A percentile compares a stretch with the other conserved stretches of the same genome.
phyloP scores from a whole-genome alignment of 2,888 invertebrate genomes.

The Leistus spinibarbis region DNA sequence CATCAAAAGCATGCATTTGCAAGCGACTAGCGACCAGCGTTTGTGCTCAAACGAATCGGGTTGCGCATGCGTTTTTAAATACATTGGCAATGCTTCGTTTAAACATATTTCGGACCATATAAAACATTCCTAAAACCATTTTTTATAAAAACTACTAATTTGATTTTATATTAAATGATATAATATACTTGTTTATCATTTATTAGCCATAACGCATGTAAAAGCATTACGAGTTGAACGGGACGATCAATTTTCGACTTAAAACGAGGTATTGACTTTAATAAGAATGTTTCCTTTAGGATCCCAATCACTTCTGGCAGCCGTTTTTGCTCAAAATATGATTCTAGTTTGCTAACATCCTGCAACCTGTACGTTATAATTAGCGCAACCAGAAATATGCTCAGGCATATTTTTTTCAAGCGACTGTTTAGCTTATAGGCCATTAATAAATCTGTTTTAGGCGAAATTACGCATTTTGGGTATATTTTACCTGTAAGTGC shows the following conservation, averaged over 20 bases:
- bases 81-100: slow-evolving; percentile 73
- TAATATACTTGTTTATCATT: slow-evolving; percentile 14
- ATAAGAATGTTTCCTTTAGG: slow-evolving; percentile 70
- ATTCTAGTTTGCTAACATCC: slow-evolving; percentile 68
- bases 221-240: slow-evolving; percentile 56
- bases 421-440: too few relatives aligned
- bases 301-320: slow-evolving; percentile 71
- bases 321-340: slow-evolving; percentile 67
- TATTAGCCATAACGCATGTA: slow-evolving; percentile 59
- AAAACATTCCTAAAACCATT: slow-evolving; percentile 69
- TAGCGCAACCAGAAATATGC: too few relatives aligned
- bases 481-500: too few relatives aligned
- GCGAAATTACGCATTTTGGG: too few relatives aligned
- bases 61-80: slow-evolving; percentile 60
- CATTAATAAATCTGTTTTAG: too few relatives aligned
- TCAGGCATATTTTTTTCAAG: too few relatives aligned
- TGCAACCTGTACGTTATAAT: slow-evolving; percentile 55
- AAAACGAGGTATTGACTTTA: slow-evolving; percentile 7
- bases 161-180: too few relatives aligned
- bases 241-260: slow-evolving; percentile 61
- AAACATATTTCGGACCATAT: slow-evolving; percentile 79
- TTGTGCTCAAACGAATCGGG: slow-evolving; percentile 57
- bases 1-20: slow-evolving; percentile 57
- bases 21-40: slow-evolving; percentile 55
- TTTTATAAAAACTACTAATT: slow-evolving; percentile 21